Base-by-base conservation (phyloP, 2,888 invertebrate genomes). In the Conistra vaccinii region DNA sequence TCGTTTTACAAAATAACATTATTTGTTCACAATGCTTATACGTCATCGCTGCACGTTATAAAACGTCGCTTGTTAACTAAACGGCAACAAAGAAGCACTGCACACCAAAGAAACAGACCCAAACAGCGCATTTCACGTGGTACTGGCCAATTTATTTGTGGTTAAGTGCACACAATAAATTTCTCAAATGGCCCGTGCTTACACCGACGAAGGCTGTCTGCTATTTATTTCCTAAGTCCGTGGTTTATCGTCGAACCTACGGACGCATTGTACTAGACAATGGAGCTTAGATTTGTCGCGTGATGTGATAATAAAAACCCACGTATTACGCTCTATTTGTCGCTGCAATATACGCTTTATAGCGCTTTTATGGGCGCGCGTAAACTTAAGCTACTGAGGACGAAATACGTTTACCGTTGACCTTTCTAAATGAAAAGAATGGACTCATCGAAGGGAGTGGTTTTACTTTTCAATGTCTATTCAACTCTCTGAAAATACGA, bases 91-190 rank as follows among this genome's bases (percentile, higher is more conserved):
- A 79, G 75, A 78, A 82, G 62, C 85, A 87, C 85, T 91, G 90
- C 89, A 88, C 90, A 86, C 85, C 81, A 86, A 86, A 90, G 89
- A 87, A 91, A 87, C 88, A 89, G 83, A 84, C 83, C 88, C 88
- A 87, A 91, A 91, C 90, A 83, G 89, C 88, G 90, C 90, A 89
- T 91, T 92, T 93, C 93, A 93, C 94, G 93, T 92, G 92, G 93
- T 91, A 91, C 90, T 89, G 91, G 91, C 94, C 95, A 95, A 96
- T 95, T 95, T 96, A 96, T 96, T 95, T 94, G 95, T 93, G 95
- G 95, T 95, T 95, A 96, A 96, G 95, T 95, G 95, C 95, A 94
- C 94, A 93, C 96, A 92, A 95, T 96, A 96, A 95, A 95, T 96
- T 96, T 95, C 95, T 95, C 93, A 94, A 96, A 96, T 95, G 95